phyloP scores from a whole-genome alignment of 1,140 invertebrate species.

The Sinonovacula constricta region DNA sequence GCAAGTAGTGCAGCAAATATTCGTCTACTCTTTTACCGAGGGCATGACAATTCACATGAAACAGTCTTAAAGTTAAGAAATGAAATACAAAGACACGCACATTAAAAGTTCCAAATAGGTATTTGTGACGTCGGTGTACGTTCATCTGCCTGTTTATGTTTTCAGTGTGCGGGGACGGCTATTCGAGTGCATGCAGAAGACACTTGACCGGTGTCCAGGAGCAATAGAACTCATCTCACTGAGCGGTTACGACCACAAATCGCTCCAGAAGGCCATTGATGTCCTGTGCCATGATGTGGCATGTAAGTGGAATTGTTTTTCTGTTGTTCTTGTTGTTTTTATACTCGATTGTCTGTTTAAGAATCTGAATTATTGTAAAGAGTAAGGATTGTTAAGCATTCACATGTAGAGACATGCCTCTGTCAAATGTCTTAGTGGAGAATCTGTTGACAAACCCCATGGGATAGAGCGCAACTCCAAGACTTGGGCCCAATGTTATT shows the following conservation, averaged over 20 bases:
- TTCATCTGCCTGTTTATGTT: neutral
- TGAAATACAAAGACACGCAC: too few relatives aligned
- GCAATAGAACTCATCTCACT: slow-evolving; percentile 21
- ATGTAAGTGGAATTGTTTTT: slow-evolving; percentile 1
- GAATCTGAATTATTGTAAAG: neutral
- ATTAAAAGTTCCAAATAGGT: too few relatives aligned
- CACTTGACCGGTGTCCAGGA: slow-evolving; percentile 18
- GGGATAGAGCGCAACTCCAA: too few relatives aligned
- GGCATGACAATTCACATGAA: too few relatives aligned
- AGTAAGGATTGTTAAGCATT: neutral
- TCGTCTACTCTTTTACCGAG: too few relatives aligned
- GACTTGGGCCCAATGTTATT: too few relatives aligned
- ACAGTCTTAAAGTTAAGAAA: too few relatives aligned
- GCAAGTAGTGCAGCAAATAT: too few relatives aligned
- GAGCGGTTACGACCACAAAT: slow-evolving; percentile 36
- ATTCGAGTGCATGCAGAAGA: slow-evolving; percentile 26
- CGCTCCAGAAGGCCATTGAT: slow-evolving; percentile 35
- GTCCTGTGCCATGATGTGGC: slow-evolving; percentile 34
- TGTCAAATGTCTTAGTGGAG: neutral
- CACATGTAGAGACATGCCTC: neutral
- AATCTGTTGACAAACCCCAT: too few relatives aligned
- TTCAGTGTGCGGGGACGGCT: slow-evolving; percentile 11
- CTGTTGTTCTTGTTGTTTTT: neutral
- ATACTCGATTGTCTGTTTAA: neutral
- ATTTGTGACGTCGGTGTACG: too few relatives aligned